phyloP scores from a whole-genome alignment of 2,888 invertebrate genomes.

The Temnothorax ravouxi region DNA sequence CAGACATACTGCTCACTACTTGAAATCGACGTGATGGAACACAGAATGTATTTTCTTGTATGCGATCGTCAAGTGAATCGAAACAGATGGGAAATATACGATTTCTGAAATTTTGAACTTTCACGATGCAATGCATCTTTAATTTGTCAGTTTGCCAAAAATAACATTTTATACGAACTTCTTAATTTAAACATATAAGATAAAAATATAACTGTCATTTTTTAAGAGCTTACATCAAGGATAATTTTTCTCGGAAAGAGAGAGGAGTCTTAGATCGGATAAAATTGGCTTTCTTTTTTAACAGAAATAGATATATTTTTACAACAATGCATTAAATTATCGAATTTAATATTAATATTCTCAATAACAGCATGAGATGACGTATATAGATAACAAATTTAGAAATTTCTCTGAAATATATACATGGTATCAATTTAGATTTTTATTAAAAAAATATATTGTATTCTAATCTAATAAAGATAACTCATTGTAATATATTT shows the following conservation, averaged over 20 bases:
- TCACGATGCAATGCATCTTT: background rate
- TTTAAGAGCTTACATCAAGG: too few species aligned
- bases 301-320: background rate
- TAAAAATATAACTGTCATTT: background rate
- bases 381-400: too few species aligned
- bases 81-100: background rate
- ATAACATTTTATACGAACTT: background rate
- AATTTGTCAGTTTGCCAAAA: background rate
- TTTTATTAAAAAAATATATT: background rate
- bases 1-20: slow-evolving; percentile 35
- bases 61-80: background rate
- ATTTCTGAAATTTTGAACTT: background rate
- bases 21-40: background rate
- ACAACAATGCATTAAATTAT: background rate
- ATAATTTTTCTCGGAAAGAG: background rate
- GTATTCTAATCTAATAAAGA: background rate
- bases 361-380: too few species aligned
- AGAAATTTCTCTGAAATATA: too few species aligned
- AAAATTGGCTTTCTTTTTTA: background rate
- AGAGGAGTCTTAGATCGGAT: background rate
- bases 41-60: background rate
- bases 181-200: background rate
- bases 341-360: background rate
- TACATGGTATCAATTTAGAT: too few species aligned
- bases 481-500: background rate